phyloP scores from a whole-genome alignment of 1,140 invertebrate species.

The Temnothorax curvispinosus region DNA sequence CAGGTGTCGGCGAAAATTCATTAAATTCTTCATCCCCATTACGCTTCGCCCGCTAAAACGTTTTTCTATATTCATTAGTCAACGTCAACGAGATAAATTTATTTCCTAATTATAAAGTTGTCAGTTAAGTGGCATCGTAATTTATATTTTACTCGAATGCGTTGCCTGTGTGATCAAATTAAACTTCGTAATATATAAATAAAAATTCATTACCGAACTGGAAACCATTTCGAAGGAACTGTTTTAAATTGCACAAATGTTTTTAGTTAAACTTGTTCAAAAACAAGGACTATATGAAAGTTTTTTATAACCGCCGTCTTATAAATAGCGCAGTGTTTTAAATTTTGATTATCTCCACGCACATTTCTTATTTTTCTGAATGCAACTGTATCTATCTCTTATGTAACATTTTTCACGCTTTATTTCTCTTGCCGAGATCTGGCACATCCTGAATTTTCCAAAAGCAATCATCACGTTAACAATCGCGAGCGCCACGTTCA shows the following conservation, averaged over 20 bases:
- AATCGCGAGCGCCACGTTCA: neutral
- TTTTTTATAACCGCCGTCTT: neutral
- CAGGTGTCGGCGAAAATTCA: conserved; percentile 4
- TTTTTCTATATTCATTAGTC: conserved; percentile 9
- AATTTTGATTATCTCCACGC: neutral
- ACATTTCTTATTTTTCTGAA: neutral
- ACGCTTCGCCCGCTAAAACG: too few relatives aligned
- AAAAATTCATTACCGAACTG: neutral
- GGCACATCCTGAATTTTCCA: conserved; percentile 30
- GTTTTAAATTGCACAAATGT: neutral
- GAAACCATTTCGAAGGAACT: neutral
- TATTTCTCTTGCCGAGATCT: neutral
- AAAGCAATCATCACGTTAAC: neutral
- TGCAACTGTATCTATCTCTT: neutral
- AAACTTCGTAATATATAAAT: neutral
- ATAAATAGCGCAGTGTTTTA: too few relatives aligned
- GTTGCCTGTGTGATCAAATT: neutral
- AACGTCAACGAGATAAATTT: neutral
- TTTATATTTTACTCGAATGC: neutral
- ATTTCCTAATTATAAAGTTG: neutral
- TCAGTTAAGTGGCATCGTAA: neutral
- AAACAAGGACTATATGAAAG: neutral
- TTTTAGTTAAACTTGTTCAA: neutral
- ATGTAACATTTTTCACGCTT: conserved; percentile 1
- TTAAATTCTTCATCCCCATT: neutral